These are phyloP conservation scores for Thrips palmi DNA, from an alignment of 1,140 invertebrate species.

Conservation along the genomic window DNA sequence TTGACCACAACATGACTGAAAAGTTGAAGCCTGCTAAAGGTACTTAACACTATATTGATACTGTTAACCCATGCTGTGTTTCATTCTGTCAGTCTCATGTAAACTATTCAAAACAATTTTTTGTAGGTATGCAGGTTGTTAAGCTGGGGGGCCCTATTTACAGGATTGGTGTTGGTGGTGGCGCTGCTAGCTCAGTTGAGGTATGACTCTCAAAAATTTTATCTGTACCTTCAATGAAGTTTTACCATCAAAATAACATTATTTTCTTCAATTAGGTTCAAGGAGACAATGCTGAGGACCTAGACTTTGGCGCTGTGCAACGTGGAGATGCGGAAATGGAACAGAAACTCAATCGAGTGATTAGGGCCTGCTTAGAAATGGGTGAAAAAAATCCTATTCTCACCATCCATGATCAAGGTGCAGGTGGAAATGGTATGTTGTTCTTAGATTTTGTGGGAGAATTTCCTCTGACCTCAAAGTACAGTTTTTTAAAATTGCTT, in stretches of 20 bases:
- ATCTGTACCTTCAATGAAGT: neutral
- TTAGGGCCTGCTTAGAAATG: slow-evolving; percentile 77
- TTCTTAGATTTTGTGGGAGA: no score
- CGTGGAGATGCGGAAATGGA: slow-evolving; percentile 98
- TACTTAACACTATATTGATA: slow-evolving; percentile 16
- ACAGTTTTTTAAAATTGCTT: neutral
- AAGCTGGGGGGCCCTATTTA: slow-evolving; percentile 95
- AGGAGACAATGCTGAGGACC: slow-evolving; percentile 62
- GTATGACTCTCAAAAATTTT: slow-evolving; percentile 25
- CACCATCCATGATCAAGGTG: slow-evolving; percentile 91
- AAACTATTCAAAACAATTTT: no score
- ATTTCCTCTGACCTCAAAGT: neutral
- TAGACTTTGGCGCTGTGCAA: slow-evolving; percentile 94
- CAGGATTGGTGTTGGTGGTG: slow-evolving; percentile 92
- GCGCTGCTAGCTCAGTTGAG: slow-evolving; percentile 88
- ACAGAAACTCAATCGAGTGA: slow-evolving; percentile 86
- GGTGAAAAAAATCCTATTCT: slow-evolving; percentile 72
- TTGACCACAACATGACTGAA: slow-evolving; percentile 58
- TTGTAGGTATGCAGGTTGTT: slow-evolving; percentile 59
- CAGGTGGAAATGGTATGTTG: slow-evolving; percentile 76
- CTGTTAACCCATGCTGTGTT: neutral
- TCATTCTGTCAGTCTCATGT: slow-evolving; percentile 15
- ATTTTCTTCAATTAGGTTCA: slow-evolving; percentile 37
- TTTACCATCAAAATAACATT: neutral
- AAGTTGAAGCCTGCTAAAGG: slow-evolving; percentile 54